Percentiles rank a stretch among this genome's conserved stretches.
Conservation (phyloP, 2,888 invertebrate genomes). For the Hypolimnas misippus region DNA sequence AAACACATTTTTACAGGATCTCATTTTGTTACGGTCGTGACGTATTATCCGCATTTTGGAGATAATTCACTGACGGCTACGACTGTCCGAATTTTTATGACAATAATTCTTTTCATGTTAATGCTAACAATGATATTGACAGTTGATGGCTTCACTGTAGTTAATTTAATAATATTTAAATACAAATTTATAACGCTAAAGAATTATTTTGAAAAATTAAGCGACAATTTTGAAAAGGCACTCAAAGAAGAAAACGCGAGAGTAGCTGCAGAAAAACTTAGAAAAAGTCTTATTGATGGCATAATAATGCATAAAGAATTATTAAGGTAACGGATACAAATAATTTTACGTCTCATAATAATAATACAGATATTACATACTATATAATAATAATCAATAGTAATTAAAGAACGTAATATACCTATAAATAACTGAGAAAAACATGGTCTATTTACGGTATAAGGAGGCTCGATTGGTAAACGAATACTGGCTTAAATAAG, state of each 20-base stretch:
- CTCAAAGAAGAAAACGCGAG: slow-evolving; percentile 47
- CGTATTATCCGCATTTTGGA: slow-evolving; percentile 66
- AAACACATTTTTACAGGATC: slow-evolving; percentile 65
- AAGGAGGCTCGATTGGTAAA: too few species aligned
- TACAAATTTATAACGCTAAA: slow-evolving; percentile 73
- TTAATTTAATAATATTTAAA: slow-evolving; percentile 68
- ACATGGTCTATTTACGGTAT: too few species aligned
- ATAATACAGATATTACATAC: background rate
- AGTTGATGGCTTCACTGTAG: slow-evolving; percentile 63
- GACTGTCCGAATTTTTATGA: slow-evolving; percentile 55
- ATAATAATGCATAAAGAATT: slow-evolving; percentile 70
- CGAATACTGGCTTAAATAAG: too few species aligned
- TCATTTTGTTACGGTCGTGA: slow-evolving; percentile 70
- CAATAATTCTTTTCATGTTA: slow-evolving; percentile 57
- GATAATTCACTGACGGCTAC: slow-evolving; percentile 59
- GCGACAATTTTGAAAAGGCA: slow-evolving; percentile 54
- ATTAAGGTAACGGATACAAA: slow-evolving; percentile 49
- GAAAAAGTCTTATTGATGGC: slow-evolving; percentile 63
- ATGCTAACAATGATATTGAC: slow-evolving; percentile 68
- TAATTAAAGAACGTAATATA: too few species aligned
- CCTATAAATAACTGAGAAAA: too few species aligned
- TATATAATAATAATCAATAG: background rate
- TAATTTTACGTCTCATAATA: too few species aligned
- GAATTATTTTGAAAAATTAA: slow-evolving; percentile 64
- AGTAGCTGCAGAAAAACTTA: slow-evolving; percentile 56